phyloP scores from a whole-genome alignment of 2,797 vertebrate genomes.

The Lerista edwardsae region DNA sequence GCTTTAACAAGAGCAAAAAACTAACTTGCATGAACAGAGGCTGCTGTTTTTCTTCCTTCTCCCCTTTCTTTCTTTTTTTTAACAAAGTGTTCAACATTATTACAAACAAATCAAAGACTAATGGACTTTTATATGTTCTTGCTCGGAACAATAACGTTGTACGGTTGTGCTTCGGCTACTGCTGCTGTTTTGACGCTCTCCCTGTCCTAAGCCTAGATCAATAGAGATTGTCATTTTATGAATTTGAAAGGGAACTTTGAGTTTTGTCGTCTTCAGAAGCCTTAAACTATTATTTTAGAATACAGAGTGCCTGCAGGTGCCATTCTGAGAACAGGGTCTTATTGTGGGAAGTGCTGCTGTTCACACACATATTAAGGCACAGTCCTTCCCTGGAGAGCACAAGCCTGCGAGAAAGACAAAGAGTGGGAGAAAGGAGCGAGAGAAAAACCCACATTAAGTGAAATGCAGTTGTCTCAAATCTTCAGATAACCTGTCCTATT shows the following conservation, averaged over 20 bases:
- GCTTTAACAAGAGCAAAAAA: constrained; percentile 30
- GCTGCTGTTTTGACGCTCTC: constrained; percentile 61
- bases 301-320: constrained; percentile 41
- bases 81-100: constrained; percentile 68
- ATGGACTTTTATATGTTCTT: constrained; percentile 53
- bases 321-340: constrained; percentile 55
- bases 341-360: constrained; percentile 19
- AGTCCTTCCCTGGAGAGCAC: constrained; percentile 24
- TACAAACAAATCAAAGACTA: constrained; percentile 72
- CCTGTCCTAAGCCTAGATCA: constrained; percentile 69
- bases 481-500: constrained; percentile 4
- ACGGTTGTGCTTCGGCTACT: constrained; percentile 62
- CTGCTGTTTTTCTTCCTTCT: constrained; percentile 54
- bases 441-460: background rate
- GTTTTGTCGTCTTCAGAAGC: constrained; percentile 60
- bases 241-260: constrained; percentile 66
- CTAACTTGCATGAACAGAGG: constrained; percentile 38
- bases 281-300: constrained; percentile 69
- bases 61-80: constrained; percentile 62
- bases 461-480: constrained; percentile 18
- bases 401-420: constrained; percentile 37
- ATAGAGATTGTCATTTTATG: constrained; percentile 72
- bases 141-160: constrained; percentile 70
- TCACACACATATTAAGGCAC: constrained; percentile 38
- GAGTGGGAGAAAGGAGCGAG: constrained; percentile 21